Base-by-base conservation (phyloP, 2,888 invertebrate species). In the Epirrita christyi region DNA sequence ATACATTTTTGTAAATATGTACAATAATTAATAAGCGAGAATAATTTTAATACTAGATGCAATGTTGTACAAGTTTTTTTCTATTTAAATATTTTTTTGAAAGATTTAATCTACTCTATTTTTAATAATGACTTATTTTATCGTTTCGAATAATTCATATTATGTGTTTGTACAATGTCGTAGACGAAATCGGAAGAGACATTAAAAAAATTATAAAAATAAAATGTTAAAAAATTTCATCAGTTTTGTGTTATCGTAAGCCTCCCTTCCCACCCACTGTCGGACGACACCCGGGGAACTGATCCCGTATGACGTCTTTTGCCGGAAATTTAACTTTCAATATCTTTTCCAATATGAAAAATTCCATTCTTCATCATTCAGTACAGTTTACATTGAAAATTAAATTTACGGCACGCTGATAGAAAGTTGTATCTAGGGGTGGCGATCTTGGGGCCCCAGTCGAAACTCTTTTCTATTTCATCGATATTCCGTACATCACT, bases 121-220 rank as follows among this genome's bases (percentile, higher is more conserved):
- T 86, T 88, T 87, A 88, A 88, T 89, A 87, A 87, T 83, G 79
- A 87, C 87, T 81, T 91, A 90, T 90, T 90, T 86, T 89, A 90
- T 92, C 86, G 86, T 91, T 89, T 88, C 86, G 83, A 88, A 85
- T 92, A 90, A 92, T 91, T 91, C 91, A 92, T 91, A 89, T 85
- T 80, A 85, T 86, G 83, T 85, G 88, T 86, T 91, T 91, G 87
- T 90, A 89, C 85, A 86, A 89, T 90, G 88, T 88, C 89, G 80
- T 80, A 79, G 85, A 84, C 78, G 81, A 85, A 86, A 85, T 81
- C 77, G 78, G 83, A 80, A 77, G 83, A 84, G 88, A 88, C 88
- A 89, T 88, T 88, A 86, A 88, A 90, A 85, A 88, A 88, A 86
- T 83, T 86, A 86, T 85, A 87, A 88, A 89, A 90, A 88, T 88